Evolutionary conservation across 2,888 invertebrate genomes (phyloP).

Genomic region (Tenthredo distinguenda): DNA sequence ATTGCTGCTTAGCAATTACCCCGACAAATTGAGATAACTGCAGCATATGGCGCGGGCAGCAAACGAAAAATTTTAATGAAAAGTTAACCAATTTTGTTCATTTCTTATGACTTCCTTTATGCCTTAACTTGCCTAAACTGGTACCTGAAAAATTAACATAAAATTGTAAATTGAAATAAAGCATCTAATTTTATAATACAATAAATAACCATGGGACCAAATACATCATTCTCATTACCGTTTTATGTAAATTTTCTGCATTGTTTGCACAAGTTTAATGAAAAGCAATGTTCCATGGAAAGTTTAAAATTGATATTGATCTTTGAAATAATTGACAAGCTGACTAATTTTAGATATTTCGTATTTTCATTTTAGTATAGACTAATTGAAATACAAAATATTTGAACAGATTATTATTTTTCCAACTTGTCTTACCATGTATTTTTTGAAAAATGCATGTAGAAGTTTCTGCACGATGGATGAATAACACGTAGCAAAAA

Average conservation of each 20-base stretch:
- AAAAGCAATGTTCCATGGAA: background rate
- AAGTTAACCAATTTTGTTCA: slow-evolving; percentile 54
- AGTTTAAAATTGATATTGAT: background rate
- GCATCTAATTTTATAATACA: slow-evolving; percentile 30
- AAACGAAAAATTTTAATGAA: slow-evolving; percentile 58
- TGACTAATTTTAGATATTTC: background rate
- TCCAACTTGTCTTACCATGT: slow-evolving; percentile 31
- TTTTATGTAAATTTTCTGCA: background rate
- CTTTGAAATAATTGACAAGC: slow-evolving; percentile 8
- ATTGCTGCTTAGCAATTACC: slow-evolving; percentile 63
- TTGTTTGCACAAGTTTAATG: background rate
- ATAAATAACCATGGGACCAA: background rate
- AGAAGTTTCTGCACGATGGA: slow-evolving; percentile 10
- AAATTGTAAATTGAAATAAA: slow-evolving; percentile 51
- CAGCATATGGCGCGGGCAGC: slow-evolving; percentile 64
- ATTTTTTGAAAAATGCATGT: slow-evolving; percentile 35
- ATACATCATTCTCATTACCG: background rate
- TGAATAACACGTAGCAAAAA: background rate
- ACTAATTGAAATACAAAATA: slow-evolving; percentile 23
- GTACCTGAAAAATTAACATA: slow-evolving; percentile 44
- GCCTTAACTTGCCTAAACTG: slow-evolving; percentile 44
- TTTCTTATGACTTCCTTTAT: slow-evolving; percentile 36
- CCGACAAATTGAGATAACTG: slow-evolving; percentile 58
- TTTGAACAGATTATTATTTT: background rate
- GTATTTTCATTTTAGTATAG: slow-evolving; percentile 19